These are phyloP conservation scores for Hyphantria cunea DNA, from an alignment of 1,140 invertebrate genomes.

Conservation along the genomic window DNA sequence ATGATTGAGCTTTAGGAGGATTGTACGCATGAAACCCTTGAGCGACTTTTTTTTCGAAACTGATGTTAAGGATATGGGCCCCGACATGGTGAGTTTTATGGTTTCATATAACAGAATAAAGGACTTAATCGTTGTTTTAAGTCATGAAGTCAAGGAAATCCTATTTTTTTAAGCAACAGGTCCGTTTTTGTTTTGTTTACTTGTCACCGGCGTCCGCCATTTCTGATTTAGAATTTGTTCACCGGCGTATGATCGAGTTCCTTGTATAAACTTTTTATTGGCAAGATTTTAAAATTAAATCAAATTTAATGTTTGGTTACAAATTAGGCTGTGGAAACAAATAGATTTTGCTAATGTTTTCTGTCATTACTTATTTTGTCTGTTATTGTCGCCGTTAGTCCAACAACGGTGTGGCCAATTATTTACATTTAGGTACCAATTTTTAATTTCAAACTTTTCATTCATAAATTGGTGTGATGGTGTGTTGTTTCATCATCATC, in stretches of 20 bases:
- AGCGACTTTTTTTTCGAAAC: slow-evolving; percentile 86
- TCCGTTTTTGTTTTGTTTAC: slow-evolving; percentile 81
- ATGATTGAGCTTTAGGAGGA: slow-evolving; percentile 73
- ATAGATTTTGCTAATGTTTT: no score
- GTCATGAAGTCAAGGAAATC: slow-evolving; percentile 64
- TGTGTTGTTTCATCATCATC: neutral
- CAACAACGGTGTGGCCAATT: neutral
- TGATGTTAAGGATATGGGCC: slow-evolving; percentile 89
- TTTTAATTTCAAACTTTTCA: neutral
- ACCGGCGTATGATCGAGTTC: slow-evolving; percentile 40
- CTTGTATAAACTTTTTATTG: neutral
- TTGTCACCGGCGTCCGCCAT: slow-evolving; percentile 81
- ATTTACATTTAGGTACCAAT: neutral
- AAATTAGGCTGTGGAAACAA: no score
- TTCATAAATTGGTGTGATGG: neutral
- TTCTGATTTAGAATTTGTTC: slow-evolving; percentile 68
- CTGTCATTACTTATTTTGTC: neutral
- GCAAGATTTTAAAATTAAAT: no score
- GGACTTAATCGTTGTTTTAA: slow-evolving; percentile 57
- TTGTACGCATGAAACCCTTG: slow-evolving; percentile 86
- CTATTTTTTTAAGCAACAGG: slow-evolving; percentile 70
- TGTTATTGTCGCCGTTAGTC: neutral
- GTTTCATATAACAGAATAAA: slow-evolving; percentile 46
- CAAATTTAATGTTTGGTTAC: no score
- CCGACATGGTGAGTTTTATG: slow-evolving; percentile 85